These are phyloP conservation scores for Nibea albiflora DNA, from an alignment of 2,113 vertebrate species.

Conservation along the genomic window DNA sequence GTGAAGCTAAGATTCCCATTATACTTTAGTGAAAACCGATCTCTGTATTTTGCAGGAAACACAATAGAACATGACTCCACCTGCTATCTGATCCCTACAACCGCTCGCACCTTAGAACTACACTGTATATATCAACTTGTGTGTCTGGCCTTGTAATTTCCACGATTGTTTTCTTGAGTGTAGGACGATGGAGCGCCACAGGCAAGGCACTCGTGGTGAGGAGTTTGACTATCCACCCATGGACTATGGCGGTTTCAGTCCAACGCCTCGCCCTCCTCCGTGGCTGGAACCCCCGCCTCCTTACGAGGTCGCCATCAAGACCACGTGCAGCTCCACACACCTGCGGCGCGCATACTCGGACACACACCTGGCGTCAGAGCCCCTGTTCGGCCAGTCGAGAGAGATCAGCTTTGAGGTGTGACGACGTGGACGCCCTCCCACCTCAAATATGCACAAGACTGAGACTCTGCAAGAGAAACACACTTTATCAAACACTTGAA, in stretches of 20 bases:
- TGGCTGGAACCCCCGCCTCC: constrained; percentile 86
- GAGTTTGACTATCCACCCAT: constrained; percentile 86
- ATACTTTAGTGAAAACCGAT: constrained; percentile 18
- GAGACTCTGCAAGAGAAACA: background rate
- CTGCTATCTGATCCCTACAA: constrained; percentile 29
- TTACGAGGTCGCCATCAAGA: constrained; percentile 87
- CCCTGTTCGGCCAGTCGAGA: constrained; percentile 83
- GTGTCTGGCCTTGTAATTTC: constrained; percentile 4
- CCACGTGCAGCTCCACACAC: constrained; percentile 85
- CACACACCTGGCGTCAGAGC: constrained; percentile 82
- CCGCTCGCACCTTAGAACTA: background rate
- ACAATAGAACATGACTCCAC: constrained; percentile 19
- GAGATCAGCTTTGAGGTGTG: constrained; percentile 88
- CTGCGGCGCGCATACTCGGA: constrained; percentile 86
- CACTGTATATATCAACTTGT: background rate
- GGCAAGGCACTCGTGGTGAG: constrained; percentile 70
- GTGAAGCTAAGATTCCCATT: constrained; percentile 5
- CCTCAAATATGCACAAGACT: background rate
- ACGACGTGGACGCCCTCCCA: constrained; percentile 28
- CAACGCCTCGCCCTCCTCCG: constrained; percentile 73
- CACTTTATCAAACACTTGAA: constrained; percentile 33
- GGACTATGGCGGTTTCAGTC: constrained; percentile 81
- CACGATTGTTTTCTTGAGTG: background rate
- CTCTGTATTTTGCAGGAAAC: constrained; percentile 20
- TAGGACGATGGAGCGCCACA: constrained; percentile 79